A percentile compares a stretch with the other conserved stretches of the same genome.
Evolutionary conservation across 2,113 vertebrate genomes (phyloP).

Genomic region (Rhinogobius similis): DNA sequence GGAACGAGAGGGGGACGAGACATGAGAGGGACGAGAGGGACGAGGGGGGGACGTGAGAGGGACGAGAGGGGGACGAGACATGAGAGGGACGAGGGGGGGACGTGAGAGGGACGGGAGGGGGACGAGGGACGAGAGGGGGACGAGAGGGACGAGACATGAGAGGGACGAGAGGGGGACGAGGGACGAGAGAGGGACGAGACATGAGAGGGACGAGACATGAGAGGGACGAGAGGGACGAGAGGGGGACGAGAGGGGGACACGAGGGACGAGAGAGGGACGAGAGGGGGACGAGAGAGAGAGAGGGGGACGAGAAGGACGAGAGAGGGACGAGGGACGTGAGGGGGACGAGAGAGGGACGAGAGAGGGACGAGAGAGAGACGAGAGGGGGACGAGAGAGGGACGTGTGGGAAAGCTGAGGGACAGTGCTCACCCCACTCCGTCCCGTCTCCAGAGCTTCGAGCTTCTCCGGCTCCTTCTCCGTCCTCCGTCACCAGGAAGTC

Average conservation of each 20-base stretch:
- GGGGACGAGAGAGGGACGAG: neutral
- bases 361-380: neutral
- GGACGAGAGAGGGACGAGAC: neutral
- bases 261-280: neutral
- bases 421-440: slow-evolving; percentile 96
- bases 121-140: neutral
- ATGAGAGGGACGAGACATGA: neutral
- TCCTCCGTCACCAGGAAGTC: slow-evolving; percentile 99
- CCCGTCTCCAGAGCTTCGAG: slow-evolving; percentile 96
- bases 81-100: no score
- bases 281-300: neutral
- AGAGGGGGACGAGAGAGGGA: no score
- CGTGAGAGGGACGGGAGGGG: no score
- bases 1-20: no score
- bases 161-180: neutral
- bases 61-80: no score
- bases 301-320: neutral
- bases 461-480: slow-evolving; percentile 96
- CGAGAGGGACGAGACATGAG: no score
- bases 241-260: neutral
- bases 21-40: no score
- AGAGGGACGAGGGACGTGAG: neutral
- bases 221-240: neutral
- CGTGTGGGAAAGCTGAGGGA: no score
- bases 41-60: no score